Conservation (phyloP, 1,140 invertebrate genomes). For the Lethrus apterus region DNA sequence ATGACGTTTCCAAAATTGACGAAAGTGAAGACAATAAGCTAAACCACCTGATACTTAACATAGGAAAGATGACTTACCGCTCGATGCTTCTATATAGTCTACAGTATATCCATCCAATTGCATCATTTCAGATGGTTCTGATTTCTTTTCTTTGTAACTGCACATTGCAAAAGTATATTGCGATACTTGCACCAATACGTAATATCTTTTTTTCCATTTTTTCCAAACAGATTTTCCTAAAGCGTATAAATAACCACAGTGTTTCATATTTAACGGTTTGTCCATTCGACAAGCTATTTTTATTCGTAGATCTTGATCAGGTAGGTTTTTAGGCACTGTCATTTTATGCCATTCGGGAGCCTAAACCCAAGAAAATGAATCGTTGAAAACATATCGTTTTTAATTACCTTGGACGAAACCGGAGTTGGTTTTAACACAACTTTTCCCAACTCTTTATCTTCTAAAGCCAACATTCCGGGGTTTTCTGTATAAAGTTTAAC, state of each 20-base stretch:
- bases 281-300: conserved; percentile 98
- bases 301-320: conserved; percentile 93
- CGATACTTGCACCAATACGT: conserved; percentile 96
- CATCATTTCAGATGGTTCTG: conserved; percentile 99
- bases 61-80: conserved; percentile 51
- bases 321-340: conserved; percentile 87
- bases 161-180: conserved; percentile 99
- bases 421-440: conserved; percentile 88
- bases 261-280: conserved; percentile 98
- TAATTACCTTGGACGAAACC: conserved; percentile 70
- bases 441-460: conserved; percentile 97
- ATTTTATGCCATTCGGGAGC: conserved; percentile 97
- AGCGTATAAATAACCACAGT: conserved; percentile 85
- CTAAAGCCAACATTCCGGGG: conserved; percentile 92
- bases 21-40: too few species aligned
- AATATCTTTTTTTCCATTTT: conserved; percentile 99
- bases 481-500: conserved; percentile 97
- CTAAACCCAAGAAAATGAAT: conserved; percentile 40
- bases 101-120: conserved; percentile 98
- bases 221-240: conserved; percentile 98
- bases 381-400: not conserved
- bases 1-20: too few species aligned
- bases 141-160: conserved; percentile 98
- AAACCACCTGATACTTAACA: too few species aligned
- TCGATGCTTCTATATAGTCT: conserved; percentile 94